A percentile compares a stretch with the other conserved stretches of the same genome.
Conservation (phyloP, 1,140 invertebrate genomes). For the Chelonus insularis region DNA sequence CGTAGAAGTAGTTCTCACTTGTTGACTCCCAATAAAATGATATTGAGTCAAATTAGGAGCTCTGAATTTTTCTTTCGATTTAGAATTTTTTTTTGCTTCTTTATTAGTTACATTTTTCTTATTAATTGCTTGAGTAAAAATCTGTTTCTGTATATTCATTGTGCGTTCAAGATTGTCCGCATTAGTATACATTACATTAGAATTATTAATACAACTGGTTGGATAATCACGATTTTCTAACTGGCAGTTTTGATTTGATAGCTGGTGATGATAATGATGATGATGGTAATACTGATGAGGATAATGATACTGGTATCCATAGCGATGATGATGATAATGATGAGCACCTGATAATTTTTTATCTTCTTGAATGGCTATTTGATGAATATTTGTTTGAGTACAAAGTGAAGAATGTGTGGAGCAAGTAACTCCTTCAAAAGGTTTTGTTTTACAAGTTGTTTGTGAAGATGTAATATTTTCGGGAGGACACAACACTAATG, state of each 20-base stretch:
- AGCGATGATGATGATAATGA: conserved; percentile 19
- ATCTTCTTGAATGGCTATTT: neutral
- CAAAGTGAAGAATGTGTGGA: conserved; percentile 25
- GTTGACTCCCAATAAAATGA: conserved; percentile 65
- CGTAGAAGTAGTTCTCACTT: conserved; percentile 52
- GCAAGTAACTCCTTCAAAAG: neutral
- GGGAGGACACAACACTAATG: conserved; percentile 56
- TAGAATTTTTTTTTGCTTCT: conserved; percentile 40
- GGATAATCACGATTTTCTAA: conserved; percentile 25
- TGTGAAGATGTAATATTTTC: conserved; percentile 16
- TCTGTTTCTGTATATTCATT: conserved; percentile 72
- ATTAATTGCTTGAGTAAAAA: conserved; percentile 66
- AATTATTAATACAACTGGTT: conserved; percentile 41
- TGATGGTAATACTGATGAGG: conserved; percentile 35
- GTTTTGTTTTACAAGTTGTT: conserved; percentile 35
- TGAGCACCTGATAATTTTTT: conserved; percentile 2
- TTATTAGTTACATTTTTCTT: conserved; percentile 48
- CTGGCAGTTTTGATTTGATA: conserved; percentile 1
- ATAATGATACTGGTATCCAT: conserved; percentile 26
- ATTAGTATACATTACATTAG: conserved; percentile 74
- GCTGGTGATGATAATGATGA: conserved; percentile 20
- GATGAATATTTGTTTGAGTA: neutral
- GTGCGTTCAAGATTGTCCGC: conserved; percentile 73
- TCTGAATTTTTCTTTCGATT: conserved; percentile 54
- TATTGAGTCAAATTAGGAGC: conserved; percentile 66